Conservation (phyloP, 2,888 invertebrate species). For the Ditylenchus weischeri region DNA sequence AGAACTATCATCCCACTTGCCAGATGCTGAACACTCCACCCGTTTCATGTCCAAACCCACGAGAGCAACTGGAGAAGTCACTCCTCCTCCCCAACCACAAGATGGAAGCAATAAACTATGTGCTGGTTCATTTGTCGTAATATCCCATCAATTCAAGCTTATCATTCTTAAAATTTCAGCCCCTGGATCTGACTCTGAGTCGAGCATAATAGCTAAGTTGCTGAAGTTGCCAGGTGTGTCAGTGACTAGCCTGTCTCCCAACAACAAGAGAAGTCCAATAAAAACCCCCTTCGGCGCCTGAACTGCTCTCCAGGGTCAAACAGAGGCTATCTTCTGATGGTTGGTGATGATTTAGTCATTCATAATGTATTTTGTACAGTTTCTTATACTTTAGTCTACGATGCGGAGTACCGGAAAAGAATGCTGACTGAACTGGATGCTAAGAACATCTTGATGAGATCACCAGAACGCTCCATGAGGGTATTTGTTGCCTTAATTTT, state of each 20-base stretch:
- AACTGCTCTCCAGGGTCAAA: conserved; percentile 10
- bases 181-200: background rate
- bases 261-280: conserved; percentile 1
- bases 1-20: too few relatives aligned
- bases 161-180: background rate
- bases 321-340: conserved; percentile 8
- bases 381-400: conserved; percentile 2
- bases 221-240: conserved; percentile 8
- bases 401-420: background rate
- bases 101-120: too few relatives aligned
- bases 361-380: background rate
- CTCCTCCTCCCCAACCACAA: too few relatives aligned
- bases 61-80: too few relatives aligned
- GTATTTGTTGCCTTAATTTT: background rate
- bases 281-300: background rate
- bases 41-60: too few relatives aligned
- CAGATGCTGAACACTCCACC: too few relatives aligned
- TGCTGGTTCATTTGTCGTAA: too few relatives aligned
- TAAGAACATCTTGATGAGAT: background rate
- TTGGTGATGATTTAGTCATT: background rate
- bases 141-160: too few relatives aligned
- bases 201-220: background rate
- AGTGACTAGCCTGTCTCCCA: background rate
- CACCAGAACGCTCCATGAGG: background rate
- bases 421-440: conserved; percentile 6